A percentile compares a stretch with the other conserved stretches of the same genome.
Conservation (phyloP, 2,888 invertebrate genomes). For the Chrysolina haemoptera region DNA sequence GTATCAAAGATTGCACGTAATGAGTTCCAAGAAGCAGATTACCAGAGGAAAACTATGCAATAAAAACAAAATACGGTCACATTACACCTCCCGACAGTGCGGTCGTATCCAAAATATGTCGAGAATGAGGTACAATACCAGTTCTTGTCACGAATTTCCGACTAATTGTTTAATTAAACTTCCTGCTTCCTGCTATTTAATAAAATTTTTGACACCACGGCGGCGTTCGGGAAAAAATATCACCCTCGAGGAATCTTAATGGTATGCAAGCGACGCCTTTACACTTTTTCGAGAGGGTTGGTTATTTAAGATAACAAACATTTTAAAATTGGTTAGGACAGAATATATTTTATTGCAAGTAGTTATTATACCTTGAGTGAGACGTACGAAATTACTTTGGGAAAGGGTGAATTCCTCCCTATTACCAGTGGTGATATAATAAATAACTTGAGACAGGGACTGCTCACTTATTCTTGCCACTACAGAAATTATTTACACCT, state of each 20-base stretch:
- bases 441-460: neutral
- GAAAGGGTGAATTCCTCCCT: no score
- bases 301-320: neutral
- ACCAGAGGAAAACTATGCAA: conserved; percentile 22
- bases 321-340: neutral
- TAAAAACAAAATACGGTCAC: conserved; percentile 25
- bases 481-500: no score
- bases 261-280: neutral
- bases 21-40: conserved; percentile 26
- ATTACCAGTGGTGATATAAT: no score
- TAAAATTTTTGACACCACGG: conserved; percentile 1
- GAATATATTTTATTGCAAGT: neutral
- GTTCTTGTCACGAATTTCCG: conserved; percentile 6
- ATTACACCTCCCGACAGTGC: conserved; percentile 21
- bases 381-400: no score
- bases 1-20: conserved; percentile 25
- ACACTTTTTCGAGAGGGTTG: neutral
- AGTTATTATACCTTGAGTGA: no score
- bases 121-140: conserved; percentile 19
- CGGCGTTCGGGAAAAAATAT: neutral
- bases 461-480: neutral
- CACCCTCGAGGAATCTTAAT: conserved; percentile 16
- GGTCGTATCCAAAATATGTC: conserved; percentile 22
- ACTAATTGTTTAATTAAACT: conserved; percentile 21
- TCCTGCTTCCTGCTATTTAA: conserved; percentile 11